Evolutionary conservation across 2,888 invertebrate genomes (phyloP).

Genomic region (Ceriagrion tenellum): DNA sequence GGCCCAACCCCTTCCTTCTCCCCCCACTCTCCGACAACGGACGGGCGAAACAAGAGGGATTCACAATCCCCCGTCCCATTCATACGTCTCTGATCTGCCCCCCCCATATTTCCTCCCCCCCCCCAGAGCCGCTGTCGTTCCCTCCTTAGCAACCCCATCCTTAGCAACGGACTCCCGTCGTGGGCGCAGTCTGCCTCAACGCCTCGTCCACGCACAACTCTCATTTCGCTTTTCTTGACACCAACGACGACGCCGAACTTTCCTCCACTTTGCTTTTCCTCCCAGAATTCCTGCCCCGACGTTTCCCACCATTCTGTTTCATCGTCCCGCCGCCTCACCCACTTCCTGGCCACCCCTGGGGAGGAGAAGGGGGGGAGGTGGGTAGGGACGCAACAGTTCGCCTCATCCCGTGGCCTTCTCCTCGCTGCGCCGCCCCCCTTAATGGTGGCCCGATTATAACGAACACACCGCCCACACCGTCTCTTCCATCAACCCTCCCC

Average conservation of each 20-base stretch:
- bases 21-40: neutral
- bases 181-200: neutral
- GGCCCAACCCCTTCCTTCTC: neutral
- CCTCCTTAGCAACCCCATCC: neutral
- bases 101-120: neutral
- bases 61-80: neutral
- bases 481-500: neutral
- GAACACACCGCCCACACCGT: neutral
- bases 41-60: neutral
- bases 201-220: neutral
- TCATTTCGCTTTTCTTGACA: no score
- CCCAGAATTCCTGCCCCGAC: neutral
- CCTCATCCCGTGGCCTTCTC: conserved; percentile 10
- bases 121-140: neutral
- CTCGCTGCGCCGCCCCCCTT: conserved; percentile 6
- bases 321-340: neutral
- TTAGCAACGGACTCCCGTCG: neutral
- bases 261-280: neutral
- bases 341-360: neutral
- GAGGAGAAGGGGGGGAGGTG: neutral
- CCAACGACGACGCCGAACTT: neutral
- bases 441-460: neutral
- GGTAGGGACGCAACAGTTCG: neutral
- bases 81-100: neutral
- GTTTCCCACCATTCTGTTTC: neutral